Evolutionary conservation across 1,140 invertebrate species (phyloP).

Genomic region (Drosophila malerkotliana): DNA sequence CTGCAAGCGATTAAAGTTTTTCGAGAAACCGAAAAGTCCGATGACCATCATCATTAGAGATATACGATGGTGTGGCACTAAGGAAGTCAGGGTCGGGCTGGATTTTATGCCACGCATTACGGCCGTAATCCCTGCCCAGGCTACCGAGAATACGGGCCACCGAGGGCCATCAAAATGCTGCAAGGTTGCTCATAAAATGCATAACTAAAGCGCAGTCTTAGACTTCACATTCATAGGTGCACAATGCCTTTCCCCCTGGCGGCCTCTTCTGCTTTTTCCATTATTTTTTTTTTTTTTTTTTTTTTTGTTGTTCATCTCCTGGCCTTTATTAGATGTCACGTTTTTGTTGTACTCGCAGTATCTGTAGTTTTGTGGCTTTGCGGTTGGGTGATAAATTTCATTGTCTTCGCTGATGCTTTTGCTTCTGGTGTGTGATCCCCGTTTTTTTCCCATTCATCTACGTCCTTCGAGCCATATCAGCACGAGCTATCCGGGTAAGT

Average conservation of each 20-base stretch:
- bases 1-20: conserved; percentile 46
- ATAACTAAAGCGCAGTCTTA: conserved; percentile 56
- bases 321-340: conserved; percentile 60
- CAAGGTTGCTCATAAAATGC: conserved; percentile 57
- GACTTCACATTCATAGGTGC: conserved; percentile 48
- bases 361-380: conserved; percentile 54
- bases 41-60: conserved; percentile 52
- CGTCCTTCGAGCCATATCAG: conserved; percentile 52
- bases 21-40: conserved; percentile 39
- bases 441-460: conserved; percentile 39
- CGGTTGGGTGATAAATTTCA: conserved; percentile 71
- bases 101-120: conserved; percentile 51
- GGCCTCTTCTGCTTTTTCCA: not conserved
- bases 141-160: conserved; percentile 20
- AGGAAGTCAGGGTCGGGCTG: conserved; percentile 10
- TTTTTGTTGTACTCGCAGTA: conserved; percentile 33
- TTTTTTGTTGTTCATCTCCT: conserved; percentile 4
- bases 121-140: conserved; percentile 29
- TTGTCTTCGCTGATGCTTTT: conserved; percentile 39
- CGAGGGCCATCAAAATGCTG: conserved; percentile 43
- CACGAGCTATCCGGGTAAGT: conserved; percentile 30
- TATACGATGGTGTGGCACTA: conserved; percentile 25
- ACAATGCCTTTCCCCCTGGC: conserved; percentile 27
- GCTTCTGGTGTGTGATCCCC: conserved; percentile 13
- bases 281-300: not conserved